These are phyloP conservation scores for Apis cerana DNA, from an alignment of 1,140 invertebrate species.

Conservation along the genomic window DNA sequence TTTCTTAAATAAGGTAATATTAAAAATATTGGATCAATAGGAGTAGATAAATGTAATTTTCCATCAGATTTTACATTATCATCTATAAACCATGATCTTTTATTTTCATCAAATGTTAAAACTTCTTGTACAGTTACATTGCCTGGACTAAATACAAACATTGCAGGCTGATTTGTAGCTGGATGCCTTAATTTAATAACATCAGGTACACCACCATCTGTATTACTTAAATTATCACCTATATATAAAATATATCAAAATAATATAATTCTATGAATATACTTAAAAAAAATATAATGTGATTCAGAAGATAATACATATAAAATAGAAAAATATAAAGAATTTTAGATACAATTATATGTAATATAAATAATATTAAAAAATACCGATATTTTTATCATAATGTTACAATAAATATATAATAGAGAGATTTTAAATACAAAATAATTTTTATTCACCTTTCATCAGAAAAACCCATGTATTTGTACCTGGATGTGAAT, in stretches of 20 bases:
- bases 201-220: constrained; percentile 85
- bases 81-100: constrained; percentile 87
- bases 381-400: not conserved
- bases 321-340: constrained; percentile 8
- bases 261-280: not conserved
- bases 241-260: constrained; percentile 46
- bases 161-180: constrained; percentile 82
- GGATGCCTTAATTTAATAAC: constrained; percentile 88
- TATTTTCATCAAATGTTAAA: constrained; percentile 85
- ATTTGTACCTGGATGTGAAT: constrained; percentile 77
- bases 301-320: not conserved
- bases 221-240: constrained; percentile 79
- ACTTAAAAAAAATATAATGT: constrained; percentile 6
- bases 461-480: constrained; percentile 86
- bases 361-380: not conserved
- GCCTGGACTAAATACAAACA: constrained; percentile 84
- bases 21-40: constrained; percentile 88
- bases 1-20: constrained; percentile 81
- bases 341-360: not conserved
- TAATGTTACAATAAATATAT: not conserved
- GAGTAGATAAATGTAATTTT: constrained; percentile 86
- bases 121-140: constrained; percentile 85
- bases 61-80: constrained; percentile 89
- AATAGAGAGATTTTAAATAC: not conserved
- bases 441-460: constrained; percentile 76